A percentile compares a stretch with the other conserved stretches of the same genome.
These are phyloP conservation scores for Didymodactylos carnosus DNA, from an alignment of 2,888 invertebrate species.

Conservation along the genomic window DNA sequence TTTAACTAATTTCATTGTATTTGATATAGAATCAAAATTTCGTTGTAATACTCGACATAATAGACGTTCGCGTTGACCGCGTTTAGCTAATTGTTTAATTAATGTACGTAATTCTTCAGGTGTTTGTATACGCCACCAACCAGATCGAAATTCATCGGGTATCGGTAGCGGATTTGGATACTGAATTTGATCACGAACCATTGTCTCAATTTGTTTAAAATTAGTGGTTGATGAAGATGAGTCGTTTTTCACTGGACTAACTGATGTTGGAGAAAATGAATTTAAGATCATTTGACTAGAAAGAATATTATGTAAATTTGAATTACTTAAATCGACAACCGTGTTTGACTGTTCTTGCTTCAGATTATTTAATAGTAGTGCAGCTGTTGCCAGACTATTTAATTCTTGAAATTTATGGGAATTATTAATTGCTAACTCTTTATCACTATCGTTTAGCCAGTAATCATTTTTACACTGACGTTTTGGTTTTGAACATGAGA, in stretches of 20 bases:
- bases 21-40: not conserved
- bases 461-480: not conserved
- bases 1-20: not conserved
- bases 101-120: conserved; percentile 51
- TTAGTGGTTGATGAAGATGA: not conserved
- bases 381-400: not conserved
- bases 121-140: conserved; percentile 70
- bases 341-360: not conserved
- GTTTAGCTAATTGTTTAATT: conserved; percentile 52
- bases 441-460: not conserved
- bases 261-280: not conserved
- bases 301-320: too few relatives aligned
- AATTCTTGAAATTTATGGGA: not conserved
- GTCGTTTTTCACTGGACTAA: not conserved
- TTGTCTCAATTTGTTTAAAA: not conserved
- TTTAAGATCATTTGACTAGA: not conserved
- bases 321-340: not conserved
- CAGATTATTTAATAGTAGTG: not conserved
- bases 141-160: conserved; percentile 13
- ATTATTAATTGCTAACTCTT: not conserved
- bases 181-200: conserved; percentile 14
- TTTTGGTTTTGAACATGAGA: not conserved
- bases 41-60: not conserved
- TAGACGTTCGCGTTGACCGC: conserved; percentile 59
- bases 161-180: conserved; percentile 19